Evolutionary conservation across 2,113 vertebrate genomes (phyloP).

Genomic region (Elephas maximus): DNA sequence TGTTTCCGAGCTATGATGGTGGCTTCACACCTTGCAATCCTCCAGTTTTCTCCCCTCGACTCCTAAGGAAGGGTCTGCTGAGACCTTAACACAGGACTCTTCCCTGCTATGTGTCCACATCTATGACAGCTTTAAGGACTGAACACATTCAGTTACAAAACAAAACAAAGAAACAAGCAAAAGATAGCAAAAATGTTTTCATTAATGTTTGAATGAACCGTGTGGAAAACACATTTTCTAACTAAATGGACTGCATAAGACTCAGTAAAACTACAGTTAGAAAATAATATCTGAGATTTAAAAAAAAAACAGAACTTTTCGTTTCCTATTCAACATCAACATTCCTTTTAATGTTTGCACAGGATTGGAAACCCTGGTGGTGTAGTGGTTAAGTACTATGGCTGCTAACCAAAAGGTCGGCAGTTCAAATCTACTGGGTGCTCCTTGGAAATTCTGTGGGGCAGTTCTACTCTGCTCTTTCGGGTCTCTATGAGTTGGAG

Average conservation of each 20-base stretch:
- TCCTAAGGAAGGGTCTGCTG: too few species aligned
- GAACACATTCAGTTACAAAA: background rate
- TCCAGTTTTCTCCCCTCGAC: background rate
- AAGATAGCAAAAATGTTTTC: background rate
- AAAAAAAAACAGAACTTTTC: too few species aligned
- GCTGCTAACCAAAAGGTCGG: too few species aligned
- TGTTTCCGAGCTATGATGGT: background rate
- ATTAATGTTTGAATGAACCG: background rate
- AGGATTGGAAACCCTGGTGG: too few species aligned
- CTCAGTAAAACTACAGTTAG: background rate
- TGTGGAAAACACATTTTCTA: background rate
- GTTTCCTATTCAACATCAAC: background rate
- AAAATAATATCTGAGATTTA: background rate
- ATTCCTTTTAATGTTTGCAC: background rate
- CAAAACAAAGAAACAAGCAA: too few species aligned
- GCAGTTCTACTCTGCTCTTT: too few species aligned
- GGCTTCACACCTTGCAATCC: background rate
- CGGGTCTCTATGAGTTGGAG: too few species aligned
- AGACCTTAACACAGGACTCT: fast-evolving
- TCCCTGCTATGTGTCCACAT: too few species aligned
- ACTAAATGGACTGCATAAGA: background rate
- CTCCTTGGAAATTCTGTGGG: too few species aligned
- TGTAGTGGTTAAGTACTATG: too few species aligned
- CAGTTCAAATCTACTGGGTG: too few species aligned
- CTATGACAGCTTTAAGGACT: too few species aligned